Evolutionary conservation across 2,888 invertebrate species (phyloP).

Genomic region (Podabrus alpinus): DNA sequence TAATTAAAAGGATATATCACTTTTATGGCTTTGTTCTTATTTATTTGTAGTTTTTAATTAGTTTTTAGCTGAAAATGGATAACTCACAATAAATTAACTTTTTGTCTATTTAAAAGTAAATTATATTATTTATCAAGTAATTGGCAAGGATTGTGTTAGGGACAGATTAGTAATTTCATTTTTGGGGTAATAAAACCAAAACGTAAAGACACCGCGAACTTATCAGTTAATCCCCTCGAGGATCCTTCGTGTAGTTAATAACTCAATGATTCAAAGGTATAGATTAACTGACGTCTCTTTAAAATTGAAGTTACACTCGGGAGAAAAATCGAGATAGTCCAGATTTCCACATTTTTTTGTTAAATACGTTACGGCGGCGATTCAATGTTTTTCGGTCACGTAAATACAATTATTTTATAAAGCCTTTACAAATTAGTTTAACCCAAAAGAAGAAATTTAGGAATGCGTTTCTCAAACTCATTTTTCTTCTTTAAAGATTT

Average conservation of each 20-base stretch:
- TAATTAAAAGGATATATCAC: constrained; percentile 2
- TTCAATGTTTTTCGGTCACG: no score
- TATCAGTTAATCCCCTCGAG: neutral
- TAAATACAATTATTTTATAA: no score
- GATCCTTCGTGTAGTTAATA: neutral
- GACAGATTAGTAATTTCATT: neutral
- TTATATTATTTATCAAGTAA: neutral
- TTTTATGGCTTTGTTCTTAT: neutral
- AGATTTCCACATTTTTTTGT: no score
- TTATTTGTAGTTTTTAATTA: constrained; percentile 2
- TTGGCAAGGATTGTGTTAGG: neutral
- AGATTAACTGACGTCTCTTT: no score
- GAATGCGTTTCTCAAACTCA: no score
- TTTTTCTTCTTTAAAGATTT: no score
- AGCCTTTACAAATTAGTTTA: no score
- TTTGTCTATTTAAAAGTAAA: neutral
- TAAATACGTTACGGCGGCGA: no score
- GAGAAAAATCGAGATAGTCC: no score
- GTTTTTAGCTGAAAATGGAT: neutral
- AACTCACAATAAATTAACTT: neutral
- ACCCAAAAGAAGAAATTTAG: no score
- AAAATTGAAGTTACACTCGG: no score
- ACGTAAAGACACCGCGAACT: neutral
- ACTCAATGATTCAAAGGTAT: neutral
- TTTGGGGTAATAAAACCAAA: neutral